These are phyloP conservation scores for Hirtodrosophila duncani DNA, from an alignment of 2,888 invertebrate genomes.

Conservation along the genomic window DNA sequence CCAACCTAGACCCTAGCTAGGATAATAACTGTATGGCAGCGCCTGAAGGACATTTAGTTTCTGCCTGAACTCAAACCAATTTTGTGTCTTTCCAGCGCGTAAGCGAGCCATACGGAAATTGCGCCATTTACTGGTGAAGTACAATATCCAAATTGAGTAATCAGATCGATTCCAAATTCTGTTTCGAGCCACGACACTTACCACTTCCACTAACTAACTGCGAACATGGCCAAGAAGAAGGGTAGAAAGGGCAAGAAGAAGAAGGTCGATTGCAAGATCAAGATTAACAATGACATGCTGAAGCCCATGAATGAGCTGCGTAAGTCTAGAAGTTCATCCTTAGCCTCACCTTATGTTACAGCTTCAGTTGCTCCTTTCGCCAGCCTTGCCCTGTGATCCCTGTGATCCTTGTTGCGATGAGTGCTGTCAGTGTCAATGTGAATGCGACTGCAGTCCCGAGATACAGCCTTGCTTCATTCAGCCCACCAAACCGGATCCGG, in stretches of 20 bases:
- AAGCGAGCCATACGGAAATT: conserved; percentile 73
- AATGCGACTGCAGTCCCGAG: conserved; percentile 49
- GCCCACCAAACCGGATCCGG: conserved; percentile 59
- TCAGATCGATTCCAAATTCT: conserved; percentile 37
- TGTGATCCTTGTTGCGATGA: no score
- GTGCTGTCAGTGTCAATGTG: conserved; percentile 39
- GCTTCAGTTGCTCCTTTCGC: no score
- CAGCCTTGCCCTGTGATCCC: no score
- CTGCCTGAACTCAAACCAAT: no score
- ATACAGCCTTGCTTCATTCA: conserved; percentile 58
- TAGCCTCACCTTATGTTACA: no score
- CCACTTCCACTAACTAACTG: conserved; percentile 26
- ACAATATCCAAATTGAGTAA: conserved; percentile 63
- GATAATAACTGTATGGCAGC: no score
- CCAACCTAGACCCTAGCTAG: no score
- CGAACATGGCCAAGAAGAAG: conserved; percentile 30
- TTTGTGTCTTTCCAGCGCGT: conserved; percentile 62
- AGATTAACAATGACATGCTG: conserved; percentile 11
- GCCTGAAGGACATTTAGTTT: no score
- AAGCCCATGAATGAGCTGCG: conserved; percentile 17
- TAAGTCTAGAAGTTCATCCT: not conserved
- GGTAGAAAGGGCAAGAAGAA: conserved; percentile 22
- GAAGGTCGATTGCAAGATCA: conserved; percentile 18
- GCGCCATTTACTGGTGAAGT: conserved; percentile 73
- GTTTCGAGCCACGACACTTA: conserved; percentile 18